Evolutionary conservation across 2,888 invertebrate genomes (phyloP).

Genomic region (Cephus pygmeus): DNA sequence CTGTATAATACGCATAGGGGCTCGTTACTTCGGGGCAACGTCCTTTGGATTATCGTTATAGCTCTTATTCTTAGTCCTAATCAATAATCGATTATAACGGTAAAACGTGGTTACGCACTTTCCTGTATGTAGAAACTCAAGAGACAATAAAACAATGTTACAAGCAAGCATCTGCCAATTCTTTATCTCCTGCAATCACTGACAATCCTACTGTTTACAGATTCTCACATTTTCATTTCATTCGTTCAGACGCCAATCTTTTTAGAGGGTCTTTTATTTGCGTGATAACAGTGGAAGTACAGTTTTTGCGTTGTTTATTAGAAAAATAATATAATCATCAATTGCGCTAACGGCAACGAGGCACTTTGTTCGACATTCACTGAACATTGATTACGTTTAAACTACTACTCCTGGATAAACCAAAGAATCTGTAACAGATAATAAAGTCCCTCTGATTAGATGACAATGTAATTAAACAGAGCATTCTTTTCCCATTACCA

Average conservation of each 20-base stretch:
- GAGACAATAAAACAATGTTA: conserved; percentile 49
- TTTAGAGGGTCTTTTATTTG: neutral
- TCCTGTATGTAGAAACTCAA: conserved; percentile 46
- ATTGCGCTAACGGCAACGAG: neutral
- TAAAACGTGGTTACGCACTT: conserved; percentile 42
- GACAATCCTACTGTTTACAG: neutral
- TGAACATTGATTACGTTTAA: conserved; percentile 27
- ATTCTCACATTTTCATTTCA: neutral
- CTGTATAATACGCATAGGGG: neutral
- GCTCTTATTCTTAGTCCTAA: conserved; percentile 12
- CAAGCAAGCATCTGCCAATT: conserved; percentile 8
- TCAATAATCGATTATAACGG: conserved; percentile 41
- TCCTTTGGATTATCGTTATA: conserved; percentile 4
- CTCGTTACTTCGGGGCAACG: neutral
- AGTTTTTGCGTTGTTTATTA: neutral
- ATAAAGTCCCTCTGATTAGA: conserved; percentile 6
- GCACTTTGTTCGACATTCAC: neutral
- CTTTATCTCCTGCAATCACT: neutral
- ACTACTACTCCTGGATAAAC: conserved; percentile 54
- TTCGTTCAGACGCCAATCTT: neutral
- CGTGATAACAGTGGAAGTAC: neutral
- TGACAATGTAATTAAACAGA: neutral
- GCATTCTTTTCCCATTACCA: neutral
- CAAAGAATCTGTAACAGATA: conserved; percentile 50
- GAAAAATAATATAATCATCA: neutral